Conservation (phyloP, 92 coral and sea anemone species). For the Nematostella vectensis region DNA sequence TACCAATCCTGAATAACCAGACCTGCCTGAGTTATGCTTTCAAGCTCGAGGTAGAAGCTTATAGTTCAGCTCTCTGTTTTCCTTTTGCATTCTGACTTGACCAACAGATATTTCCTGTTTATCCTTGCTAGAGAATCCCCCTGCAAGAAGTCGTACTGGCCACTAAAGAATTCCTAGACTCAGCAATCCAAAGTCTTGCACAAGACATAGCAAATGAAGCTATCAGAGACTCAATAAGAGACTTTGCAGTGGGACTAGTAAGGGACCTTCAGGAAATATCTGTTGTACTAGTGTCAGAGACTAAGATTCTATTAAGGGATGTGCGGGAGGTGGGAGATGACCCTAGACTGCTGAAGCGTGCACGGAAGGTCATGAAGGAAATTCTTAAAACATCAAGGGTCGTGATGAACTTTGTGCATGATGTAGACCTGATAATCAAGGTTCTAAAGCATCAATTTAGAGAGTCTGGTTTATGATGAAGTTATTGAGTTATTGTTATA, state of each 20-base stretch:
- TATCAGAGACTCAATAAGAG: slow-evolving; percentile 41
- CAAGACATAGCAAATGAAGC: slow-evolving; percentile 50
- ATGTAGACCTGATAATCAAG: slow-evolving; percentile 46
- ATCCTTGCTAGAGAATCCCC: slow-evolving; percentile 66
- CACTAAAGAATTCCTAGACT: slow-evolving; percentile 52
- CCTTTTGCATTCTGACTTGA: too few relatives aligned
- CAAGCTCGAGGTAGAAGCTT: too few relatives aligned
- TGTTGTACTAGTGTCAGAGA: slow-evolving; percentile 54
- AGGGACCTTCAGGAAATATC: slow-evolving; percentile 76
- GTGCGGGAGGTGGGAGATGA: slow-evolving; percentile 53
- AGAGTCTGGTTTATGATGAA: slow-evolving; percentile 5
- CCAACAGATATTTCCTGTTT: slow-evolving; percentile 55
- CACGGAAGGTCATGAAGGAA: slow-evolving; percentile 59
- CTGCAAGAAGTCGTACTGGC: slow-evolving; percentile 60
- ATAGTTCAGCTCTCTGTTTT: too few relatives aligned
- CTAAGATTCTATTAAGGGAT: slow-evolving; percentile 50
- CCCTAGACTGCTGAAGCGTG: slow-evolving; percentile 29
- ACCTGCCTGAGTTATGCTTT: too few relatives aligned
- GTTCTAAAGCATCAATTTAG: slow-evolving; percentile 36
- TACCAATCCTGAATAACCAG: not conserved
- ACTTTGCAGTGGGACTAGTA: slow-evolving; percentile 63
- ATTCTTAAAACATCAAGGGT: slow-evolving; percentile 45
- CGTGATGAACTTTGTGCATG: slow-evolving; percentile 79
- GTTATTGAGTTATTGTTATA: too few relatives aligned
- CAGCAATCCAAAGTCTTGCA: slow-evolving; percentile 43